phyloP scores from a whole-genome alignment of 1,140 invertebrate species.

The Plodia interpunctella region DNA sequence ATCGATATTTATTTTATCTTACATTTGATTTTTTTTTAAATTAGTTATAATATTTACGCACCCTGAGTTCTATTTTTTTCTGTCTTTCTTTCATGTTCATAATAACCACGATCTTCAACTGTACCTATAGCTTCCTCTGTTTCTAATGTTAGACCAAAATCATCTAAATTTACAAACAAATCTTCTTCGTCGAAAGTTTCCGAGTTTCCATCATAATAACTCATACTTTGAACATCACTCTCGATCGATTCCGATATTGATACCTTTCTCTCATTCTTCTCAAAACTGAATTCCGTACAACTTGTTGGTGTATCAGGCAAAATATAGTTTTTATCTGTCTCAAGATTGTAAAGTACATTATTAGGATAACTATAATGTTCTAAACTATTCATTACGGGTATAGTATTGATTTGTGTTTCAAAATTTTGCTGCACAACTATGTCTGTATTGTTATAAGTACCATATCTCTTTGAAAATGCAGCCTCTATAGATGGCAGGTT shows the following conservation, averaged over 20 bases:
- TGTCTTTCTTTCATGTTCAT: slow-evolving; percentile 29
- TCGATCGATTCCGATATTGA: slow-evolving; percentile 65
- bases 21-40: too few species aligned
- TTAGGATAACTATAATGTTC: slow-evolving; percentile 72
- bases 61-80: slow-evolving; percentile 57
- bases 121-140: slow-evolving; percentile 32
- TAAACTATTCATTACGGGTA: slow-evolving; percentile 50
- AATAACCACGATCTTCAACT: slow-evolving; percentile 18
- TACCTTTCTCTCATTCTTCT: slow-evolving; percentile 50
- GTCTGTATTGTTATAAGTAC: slow-evolving; percentile 51
- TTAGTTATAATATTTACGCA: slow-evolving; percentile 20
- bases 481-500: slow-evolving; percentile 70
- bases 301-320: slow-evolving; percentile 65
- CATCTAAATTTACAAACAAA: slow-evolving; percentile 65
- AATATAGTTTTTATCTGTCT: slow-evolving; percentile 49
- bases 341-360: slow-evolving; percentile 63
- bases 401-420: slow-evolving; percentile 25
- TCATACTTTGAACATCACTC: slow-evolving; percentile 58
- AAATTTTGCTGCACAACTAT: slow-evolving; percentile 29
- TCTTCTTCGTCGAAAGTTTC: slow-evolving; percentile 68
- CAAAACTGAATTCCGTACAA: slow-evolving; percentile 64
- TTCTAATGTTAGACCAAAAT: slow-evolving; percentile 58
- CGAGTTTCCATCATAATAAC: slow-evolving; percentile 67
- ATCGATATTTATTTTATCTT: background rate
- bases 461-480: slow-evolving; percentile 70